Evolutionary conservation across 2,888 invertebrate species (phyloP).

Genomic region (Platypus cylindrus): DNA sequence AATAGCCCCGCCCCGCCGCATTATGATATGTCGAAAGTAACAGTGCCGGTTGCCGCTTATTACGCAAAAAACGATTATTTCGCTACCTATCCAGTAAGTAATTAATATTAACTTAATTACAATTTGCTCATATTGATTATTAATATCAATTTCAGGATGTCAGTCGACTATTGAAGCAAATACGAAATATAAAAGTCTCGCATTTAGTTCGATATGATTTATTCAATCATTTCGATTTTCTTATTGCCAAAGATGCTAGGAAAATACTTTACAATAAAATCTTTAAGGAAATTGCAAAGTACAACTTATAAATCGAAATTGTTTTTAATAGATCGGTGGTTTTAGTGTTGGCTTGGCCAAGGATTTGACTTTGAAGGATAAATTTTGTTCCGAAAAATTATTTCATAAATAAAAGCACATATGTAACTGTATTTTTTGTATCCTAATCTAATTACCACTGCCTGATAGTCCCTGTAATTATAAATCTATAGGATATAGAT

Average conservation of each 20-base stretch:
- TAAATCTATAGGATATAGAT: too few relatives aligned
- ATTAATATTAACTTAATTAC: too few relatives aligned
- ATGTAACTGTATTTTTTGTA: too few relatives aligned
- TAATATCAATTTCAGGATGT: slow-evolving; percentile 42
- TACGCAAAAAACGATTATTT: slow-evolving; percentile 8
- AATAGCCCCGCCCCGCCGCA: slow-evolving; percentile 31
- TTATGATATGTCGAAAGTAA: slow-evolving; percentile 33
- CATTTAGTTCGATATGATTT: slow-evolving; percentile 11
- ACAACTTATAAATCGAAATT: too few relatives aligned
- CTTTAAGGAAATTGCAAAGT: slow-evolving; percentile 2
- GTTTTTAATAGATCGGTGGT: too few relatives aligned
- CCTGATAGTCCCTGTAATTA: too few relatives aligned
- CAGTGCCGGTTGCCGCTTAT: slow-evolving; percentile 17
- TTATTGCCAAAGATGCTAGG: slow-evolving; percentile 15
- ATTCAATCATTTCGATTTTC: slow-evolving; percentile 20
- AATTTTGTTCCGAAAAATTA: too few relatives aligned
- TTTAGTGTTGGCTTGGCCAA: too few relatives aligned
- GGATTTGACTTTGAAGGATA: too few relatives aligned
- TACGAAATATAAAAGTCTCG: slow-evolving; percentile 29
- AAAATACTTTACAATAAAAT: slow-evolving; percentile 5
- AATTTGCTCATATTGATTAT: too few relatives aligned
- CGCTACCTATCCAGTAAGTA: neutral
- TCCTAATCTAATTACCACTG: too few relatives aligned
- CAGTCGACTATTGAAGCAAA: slow-evolving; percentile 34
- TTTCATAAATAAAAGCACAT: too few relatives aligned